These are phyloP conservation scores for Eublepharis macularius DNA, from an alignment of 2,113 vertebrate species.

Conservation along the genomic window DNA sequence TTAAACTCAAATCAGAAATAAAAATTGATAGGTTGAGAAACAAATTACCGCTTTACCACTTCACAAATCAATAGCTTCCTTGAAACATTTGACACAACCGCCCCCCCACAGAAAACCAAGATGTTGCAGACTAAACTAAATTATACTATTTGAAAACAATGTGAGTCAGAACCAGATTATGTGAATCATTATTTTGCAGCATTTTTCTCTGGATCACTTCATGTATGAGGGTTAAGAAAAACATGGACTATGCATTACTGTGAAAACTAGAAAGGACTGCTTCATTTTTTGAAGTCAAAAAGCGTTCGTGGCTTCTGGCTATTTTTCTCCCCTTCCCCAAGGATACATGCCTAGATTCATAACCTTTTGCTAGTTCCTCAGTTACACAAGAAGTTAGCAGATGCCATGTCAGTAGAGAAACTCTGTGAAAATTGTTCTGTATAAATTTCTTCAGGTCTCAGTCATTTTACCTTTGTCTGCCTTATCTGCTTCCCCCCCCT, in stretches of 20 bases:
- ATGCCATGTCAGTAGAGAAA: too few species aligned
- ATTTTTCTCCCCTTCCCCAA: too few species aligned
- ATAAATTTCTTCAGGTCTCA: too few species aligned
- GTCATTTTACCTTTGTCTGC: too few species aligned
- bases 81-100: slow-evolving; percentile 6
- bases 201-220: slow-evolving; percentile 2
- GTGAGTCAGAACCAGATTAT: slow-evolving; percentile 25
- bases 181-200: slow-evolving; percentile 41
- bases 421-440: too few species aligned
- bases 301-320: too few species aligned
- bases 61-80: slow-evolving; percentile 1
- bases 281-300: not conserved
- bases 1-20: slow-evolving; percentile 24
- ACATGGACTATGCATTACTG: not conserved
- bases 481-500: too few species aligned
- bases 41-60: not conserved
- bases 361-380: too few species aligned
- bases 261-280: not conserved
- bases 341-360: too few species aligned
- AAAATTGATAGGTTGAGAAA: slow-evolving; percentile 18
- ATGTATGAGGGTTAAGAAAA: not conserved
- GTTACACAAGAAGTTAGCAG: too few species aligned
- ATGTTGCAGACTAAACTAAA: not conserved
- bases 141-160: slow-evolving; percentile 30
- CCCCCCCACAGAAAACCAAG: slow-evolving; percentile 1